phyloP scores from a whole-genome alignment of 2,888 invertebrate genomes.

The Luffia ferchaultella region DNA sequence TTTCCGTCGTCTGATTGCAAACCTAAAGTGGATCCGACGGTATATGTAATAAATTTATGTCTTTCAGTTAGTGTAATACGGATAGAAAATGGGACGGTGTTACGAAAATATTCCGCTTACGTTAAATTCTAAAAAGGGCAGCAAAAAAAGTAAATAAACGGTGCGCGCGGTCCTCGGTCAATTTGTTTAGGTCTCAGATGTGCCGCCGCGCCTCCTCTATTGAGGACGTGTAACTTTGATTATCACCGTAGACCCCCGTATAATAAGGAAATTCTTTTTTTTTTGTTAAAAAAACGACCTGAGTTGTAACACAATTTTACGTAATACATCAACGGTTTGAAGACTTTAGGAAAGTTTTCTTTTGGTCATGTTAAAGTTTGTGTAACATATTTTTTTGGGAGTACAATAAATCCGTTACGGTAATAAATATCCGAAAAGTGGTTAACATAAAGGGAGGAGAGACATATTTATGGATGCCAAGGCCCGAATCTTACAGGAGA shows the following conservation, averaged over 20 bases:
- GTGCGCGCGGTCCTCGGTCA: slow-evolving; percentile 24
- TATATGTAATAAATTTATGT: neutral
- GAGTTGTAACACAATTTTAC: neutral
- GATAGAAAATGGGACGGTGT: neutral
- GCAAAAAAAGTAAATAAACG: slow-evolving; percentile 32
- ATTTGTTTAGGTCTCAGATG: slow-evolving; percentile 40
- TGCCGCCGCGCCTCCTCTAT: slow-evolving; percentile 1
- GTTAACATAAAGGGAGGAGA: neutral
- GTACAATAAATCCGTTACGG: neutral
- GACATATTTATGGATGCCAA: neutral
- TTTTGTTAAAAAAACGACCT: neutral
- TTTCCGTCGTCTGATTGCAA: slow-evolving; percentile 40
- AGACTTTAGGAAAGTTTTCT: neutral
- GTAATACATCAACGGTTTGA: too few relatives aligned
- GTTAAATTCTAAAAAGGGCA: slow-evolving; percentile 24
- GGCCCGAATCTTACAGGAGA: neutral
- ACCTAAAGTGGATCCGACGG: neutral
- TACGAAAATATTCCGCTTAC: neutral
- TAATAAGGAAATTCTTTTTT: neutral
- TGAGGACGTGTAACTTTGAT: neutral
- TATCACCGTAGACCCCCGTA: neutral
- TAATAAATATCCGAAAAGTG: neutral
- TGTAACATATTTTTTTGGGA: neutral
- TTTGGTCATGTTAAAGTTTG: neutral
- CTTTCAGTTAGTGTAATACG: neutral